A percentile compares a stretch with the other conserved stretches of the same genome.
Conservation (phyloP, 2,113 vertebrate genomes). For the Urocolius indicus region DNA sequence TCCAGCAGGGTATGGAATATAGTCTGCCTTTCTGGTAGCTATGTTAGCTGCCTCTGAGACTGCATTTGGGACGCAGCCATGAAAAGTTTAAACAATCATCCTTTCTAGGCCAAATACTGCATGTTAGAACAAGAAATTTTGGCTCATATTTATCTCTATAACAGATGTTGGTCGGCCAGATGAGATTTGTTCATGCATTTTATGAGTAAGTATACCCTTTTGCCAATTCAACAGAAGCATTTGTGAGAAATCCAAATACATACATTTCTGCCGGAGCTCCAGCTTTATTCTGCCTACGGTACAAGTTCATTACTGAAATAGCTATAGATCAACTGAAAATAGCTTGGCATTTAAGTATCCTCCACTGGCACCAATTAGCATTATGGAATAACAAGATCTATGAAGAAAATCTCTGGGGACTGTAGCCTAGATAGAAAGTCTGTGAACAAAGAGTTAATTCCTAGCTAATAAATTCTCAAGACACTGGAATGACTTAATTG, state of each 20-base stretch:
- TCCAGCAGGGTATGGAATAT: background rate
- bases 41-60: background rate
- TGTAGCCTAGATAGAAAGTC: background rate
- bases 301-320: conserved; percentile 57
- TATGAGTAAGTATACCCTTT: conserved; percentile 7
- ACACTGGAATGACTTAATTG: conserved; percentile 25
- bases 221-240: conserved; percentile 53
- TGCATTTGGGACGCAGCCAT: background rate
- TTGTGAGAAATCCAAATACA: conserved; percentile 52
- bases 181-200: conserved; percentile 53
- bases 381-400: conserved; percentile 25
- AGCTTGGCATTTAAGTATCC: conserved; percentile 48
- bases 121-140: conserved; percentile 20
- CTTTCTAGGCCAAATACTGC: conserved; percentile 41
- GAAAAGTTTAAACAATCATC: conserved; percentile 48
- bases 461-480: conserved; percentile 36
- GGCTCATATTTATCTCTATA: conserved; percentile 26
- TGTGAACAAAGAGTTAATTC: conserved; percentile 61
- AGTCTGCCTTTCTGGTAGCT: background rate
- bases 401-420: background rate
- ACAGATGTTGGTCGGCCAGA: conserved; percentile 52
- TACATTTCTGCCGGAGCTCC: background rate
- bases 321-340: conserved; percentile 41
- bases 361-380: conserved; percentile 37
- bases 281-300: conserved; percentile 14